These are phyloP conservation scores for Jaculus jaculus DNA, from an alignment of 2,113 vertebrate species.

Conservation along the genomic window DNA sequence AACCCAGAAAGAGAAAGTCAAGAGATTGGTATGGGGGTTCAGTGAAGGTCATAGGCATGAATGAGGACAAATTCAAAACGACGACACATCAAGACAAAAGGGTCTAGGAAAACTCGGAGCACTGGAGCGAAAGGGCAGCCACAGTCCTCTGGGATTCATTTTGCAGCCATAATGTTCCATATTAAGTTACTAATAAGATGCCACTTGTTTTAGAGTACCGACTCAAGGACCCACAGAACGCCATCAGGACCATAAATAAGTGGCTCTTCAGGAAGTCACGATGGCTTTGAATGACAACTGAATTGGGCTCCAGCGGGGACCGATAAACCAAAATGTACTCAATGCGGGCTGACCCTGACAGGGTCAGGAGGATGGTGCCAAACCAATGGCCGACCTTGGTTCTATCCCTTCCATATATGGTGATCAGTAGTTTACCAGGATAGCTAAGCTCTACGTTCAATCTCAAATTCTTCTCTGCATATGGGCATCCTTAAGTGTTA, in stretches of 20 bases:
- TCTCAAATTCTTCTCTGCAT: not conserved
- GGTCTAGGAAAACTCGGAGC: not conserved
- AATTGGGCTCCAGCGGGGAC: not conserved
- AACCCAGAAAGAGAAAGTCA: not conserved
- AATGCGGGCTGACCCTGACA: not conserved
- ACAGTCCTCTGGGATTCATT: not conserved
- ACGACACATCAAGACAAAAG: not conserved
- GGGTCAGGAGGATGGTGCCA: not conserved
- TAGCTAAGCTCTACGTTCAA: not conserved
- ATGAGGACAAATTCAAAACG: not conserved
- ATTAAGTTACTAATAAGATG: not conserved
- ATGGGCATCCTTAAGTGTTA: not conserved
- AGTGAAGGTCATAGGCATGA: not conserved
- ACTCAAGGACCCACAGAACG: not conserved
- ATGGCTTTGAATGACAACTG: not conserved
- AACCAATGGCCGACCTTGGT: not conserved
- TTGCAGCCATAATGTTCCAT: not conserved
- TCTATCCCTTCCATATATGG: no score
- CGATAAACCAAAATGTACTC: not conserved
- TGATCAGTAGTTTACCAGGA: not conserved
- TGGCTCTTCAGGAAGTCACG: not conserved
- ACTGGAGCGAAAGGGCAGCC: not conserved
- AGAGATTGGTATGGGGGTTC: not conserved
- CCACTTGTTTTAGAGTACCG: slow-evolving; percentile 20
- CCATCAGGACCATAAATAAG: not conserved